A percentile compares a stretch with the other conserved stretches of the same genome.
phyloP scores from a whole-genome alignment of 1,140 invertebrate species.

The Trichogramma pretiosum region DNA sequence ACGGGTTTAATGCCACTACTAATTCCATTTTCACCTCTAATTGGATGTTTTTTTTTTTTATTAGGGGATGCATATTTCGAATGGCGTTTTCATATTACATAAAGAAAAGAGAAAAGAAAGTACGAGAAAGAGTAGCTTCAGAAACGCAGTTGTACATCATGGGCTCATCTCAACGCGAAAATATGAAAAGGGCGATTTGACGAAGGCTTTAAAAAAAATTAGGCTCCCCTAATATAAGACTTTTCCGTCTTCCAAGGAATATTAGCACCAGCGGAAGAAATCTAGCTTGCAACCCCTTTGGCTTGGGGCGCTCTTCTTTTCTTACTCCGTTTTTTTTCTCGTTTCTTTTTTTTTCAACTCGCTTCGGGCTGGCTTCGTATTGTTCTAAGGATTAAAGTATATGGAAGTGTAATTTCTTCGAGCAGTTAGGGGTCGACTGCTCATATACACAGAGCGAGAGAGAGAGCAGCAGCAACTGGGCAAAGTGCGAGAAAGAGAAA shows the following conservation, averaged over 20 bases:
- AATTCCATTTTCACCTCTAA: constrained; percentile 44
- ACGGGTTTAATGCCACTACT: constrained; percentile 34
- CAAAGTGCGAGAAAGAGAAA: background rate
- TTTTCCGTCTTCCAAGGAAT: constrained; percentile 29
- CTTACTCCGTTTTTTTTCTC: constrained; percentile 5
- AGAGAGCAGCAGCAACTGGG: background rate
- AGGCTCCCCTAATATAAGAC: constrained; percentile 32
- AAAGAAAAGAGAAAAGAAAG: too few species aligned
- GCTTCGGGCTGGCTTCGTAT: constrained; percentile 23
- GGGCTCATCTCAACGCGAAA: too few species aligned
- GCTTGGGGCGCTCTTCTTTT: constrained; percentile 15
- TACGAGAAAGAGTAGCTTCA: too few species aligned
- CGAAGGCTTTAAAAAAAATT: constrained; percentile 35
- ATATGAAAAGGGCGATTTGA: too few species aligned
- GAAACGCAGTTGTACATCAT: too few species aligned
- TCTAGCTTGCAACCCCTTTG: constrained; percentile 32
- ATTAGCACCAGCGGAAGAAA: constrained; percentile 28
- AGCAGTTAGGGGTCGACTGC: constrained; percentile 21
- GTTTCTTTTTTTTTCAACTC: background rate
- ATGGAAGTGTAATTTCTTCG: constrained; percentile 37
- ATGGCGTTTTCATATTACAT: constrained; percentile 35
- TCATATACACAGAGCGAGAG: too few species aligned
- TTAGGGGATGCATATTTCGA: constrained; percentile 47
- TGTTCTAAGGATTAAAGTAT: constrained; percentile 41
- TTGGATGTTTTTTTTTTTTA: constrained; percentile 48